Evolutionary conservation across 1,140 invertebrate genomes (phyloP), one percentile per base, ranked within the genome.

Genomic region (Armadillidium nasatum): DNA sequence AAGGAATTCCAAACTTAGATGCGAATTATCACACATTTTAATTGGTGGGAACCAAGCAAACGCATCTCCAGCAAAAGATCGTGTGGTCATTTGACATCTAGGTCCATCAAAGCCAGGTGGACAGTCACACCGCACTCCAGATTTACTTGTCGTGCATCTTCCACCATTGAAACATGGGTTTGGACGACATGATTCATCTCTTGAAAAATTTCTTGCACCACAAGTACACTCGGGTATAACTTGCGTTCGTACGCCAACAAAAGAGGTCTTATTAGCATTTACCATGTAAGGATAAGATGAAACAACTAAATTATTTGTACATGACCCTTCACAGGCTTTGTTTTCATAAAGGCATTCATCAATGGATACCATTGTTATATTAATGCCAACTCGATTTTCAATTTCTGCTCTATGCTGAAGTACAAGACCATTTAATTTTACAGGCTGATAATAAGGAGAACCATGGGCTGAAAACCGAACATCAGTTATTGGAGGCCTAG

Each of bases 361-460:
- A 80, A 99, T 98, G 74, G 94, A 95, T 3, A 98, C 94, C 95
- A 98, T 97, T 4, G 93, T 95, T 60, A 99, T 96, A 82, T 96
- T 95, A 70, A 98, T 94, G 43, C 95, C 95, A 10, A 97, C 92
- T 79, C 93, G 91, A 81, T 90, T 89, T 86, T 97, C 95, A 84
- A 98, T 97, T 89, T 92, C 82, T 66, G 76, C 72, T 50, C 81
- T 73, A 83, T 98, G 92, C 88, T 96, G 92, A n/a, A 95, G 85
- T 0, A 98, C 92, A 54, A 97, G 92, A 23, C 96, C 96, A 85
- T 98, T 96, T 50, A 98, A 87, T 86, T 93, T 90, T 0, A 96
- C 93, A 0, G 96, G 91, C 82, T 97, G 96, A 82, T 96, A 96
- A 84, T 96, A 98, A 4, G 96, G 94, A 0, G 95, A 96, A 0